These are phyloP conservation scores for Silurus asotus DNA, from an alignment of 2,113 vertebrate genomes.

Conservation along the genomic window DNA sequence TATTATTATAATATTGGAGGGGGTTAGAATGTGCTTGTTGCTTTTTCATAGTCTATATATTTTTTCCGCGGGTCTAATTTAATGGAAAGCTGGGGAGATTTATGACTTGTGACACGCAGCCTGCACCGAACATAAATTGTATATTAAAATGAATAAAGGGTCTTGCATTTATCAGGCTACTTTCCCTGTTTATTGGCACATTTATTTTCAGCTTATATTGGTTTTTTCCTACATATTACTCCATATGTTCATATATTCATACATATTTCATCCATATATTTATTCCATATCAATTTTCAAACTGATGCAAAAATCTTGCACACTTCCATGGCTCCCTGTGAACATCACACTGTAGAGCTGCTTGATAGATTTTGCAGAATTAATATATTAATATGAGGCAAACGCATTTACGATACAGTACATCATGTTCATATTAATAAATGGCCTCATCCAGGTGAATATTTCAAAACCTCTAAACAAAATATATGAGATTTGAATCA, in stretches of 20 bases:
- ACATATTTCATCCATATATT: slow-evolving; percentile 5
- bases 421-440: background rate
- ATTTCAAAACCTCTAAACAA: background rate
- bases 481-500: background rate
- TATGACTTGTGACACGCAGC: background rate
- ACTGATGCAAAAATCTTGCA: background rate
- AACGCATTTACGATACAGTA: background rate
- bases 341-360: background rate
- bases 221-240: background rate
- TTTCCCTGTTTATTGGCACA: background rate
- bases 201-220: background rate
- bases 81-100: background rate
- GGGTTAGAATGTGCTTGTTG: background rate
- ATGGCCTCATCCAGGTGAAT: background rate
- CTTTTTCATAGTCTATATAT: background rate
- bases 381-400: background rate
- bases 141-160: background rate
- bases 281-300: background rate
- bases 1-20: no score
- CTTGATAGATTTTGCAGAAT: background rate
- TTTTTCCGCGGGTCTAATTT: background rate
- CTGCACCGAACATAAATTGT: background rate
- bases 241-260: slow-evolving; percentile 1
- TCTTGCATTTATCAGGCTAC: background rate
- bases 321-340: no score